Base-by-base conservation (phyloP, 2,888 invertebrate species). In the Sphaerophoria rueppellii region DNA sequence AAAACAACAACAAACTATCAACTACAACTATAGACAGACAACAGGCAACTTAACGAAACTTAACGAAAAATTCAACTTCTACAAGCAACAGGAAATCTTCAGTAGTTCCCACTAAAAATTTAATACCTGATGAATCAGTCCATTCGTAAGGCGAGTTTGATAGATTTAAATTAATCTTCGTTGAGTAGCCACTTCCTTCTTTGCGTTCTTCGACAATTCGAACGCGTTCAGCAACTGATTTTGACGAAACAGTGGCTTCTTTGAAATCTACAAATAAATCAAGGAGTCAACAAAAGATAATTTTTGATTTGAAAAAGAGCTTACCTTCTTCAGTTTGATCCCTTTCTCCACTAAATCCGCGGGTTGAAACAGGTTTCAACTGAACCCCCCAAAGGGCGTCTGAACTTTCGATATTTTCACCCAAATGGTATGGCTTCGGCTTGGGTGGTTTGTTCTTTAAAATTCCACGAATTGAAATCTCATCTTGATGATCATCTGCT, bases 371-470 rank as follows among this genome's bases (percentile, higher is more conserved):
- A 1, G 93, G 92, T 63, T 92, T 91, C 70, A 93, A 88, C 52
- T 92, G 92, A 6, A 93, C 91, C 14, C 93, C 93, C 94, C 94
- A 94, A 43, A 93, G 82, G 4, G 89, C 91, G 76, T 91, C 91
- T 7, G 91, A 88, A 52, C 88, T 91, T 79, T 92, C 93, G 89
- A 94, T 93, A 90, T 94, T 94, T 90, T 95, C 95, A 69, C 95
- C 95, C 88, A 95, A 92, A 89, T 95, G 94, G 92, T 95, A 95
- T 88, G 95, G 95, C 90, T 94, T 95, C 89, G 95, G 95, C 90
- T 95, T 95, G 54, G 94, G 92, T 63, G 95, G 95, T 91, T 95
- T 95, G 89, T 95, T 95, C 91, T 95, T 95, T 89, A 95, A 92
- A 91, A 95, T 95, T 88, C 95, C 95, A 88, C 94, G 94, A 89